phyloP scores from a whole-genome alignment of 2,888 invertebrate genomes.

The Polia nebulosa region DNA sequence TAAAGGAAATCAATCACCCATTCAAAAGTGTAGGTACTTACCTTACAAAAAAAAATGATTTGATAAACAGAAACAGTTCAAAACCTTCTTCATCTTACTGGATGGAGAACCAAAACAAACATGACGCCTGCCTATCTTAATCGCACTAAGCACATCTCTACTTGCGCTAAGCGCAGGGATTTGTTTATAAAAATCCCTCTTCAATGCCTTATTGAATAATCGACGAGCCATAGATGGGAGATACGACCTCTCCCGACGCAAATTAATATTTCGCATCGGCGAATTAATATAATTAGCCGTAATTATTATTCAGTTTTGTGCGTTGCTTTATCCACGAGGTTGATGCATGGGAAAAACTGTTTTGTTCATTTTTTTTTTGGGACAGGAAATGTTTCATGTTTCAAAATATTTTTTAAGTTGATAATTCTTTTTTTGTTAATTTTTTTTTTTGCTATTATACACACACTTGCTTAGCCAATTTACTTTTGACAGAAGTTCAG shows the following conservation, averaged over 20 bases:
- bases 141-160: constrained; percentile 67
- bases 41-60: not conserved
- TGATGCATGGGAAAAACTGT: constrained; percentile 62
- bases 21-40: not conserved
- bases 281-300: constrained; percentile 85
- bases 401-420: constrained; percentile 10
- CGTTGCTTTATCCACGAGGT: constrained; percentile 58
- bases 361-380: constrained; percentile 29
- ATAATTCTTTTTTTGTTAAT: not conserved
- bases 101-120: constrained; percentile 74
- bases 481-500: no score
- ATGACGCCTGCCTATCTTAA: constrained; percentile 75
- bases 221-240: constrained; percentile 75
- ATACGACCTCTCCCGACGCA: constrained; percentile 75
- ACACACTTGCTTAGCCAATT: no score
- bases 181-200: constrained; percentile 76
- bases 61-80: not conserved
- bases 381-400: constrained; percentile 21
- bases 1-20: not conserved
- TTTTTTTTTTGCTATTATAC: no score
- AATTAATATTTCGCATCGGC: constrained; percentile 83
- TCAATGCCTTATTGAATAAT: constrained; percentile 87
- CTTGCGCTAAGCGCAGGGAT: constrained; percentile 67
- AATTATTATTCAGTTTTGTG: constrained; percentile 72
- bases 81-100: constrained; percentile 30